These are phyloP conservation scores for Petrolisthes manimaculis DNA, from an alignment of 2,888 invertebrate species.

Conservation along the genomic window DNA sequence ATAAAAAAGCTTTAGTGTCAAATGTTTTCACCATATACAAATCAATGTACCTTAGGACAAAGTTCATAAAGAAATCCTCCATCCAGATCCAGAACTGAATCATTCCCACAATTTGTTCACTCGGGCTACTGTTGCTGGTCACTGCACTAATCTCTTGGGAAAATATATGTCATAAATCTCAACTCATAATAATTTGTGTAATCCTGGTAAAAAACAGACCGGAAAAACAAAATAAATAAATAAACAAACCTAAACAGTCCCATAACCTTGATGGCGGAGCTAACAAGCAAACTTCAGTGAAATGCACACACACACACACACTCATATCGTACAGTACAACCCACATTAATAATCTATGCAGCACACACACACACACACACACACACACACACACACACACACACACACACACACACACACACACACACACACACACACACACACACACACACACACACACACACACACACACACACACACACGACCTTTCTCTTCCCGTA, in stretches of 20 bases:
- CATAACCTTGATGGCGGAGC: background rate
- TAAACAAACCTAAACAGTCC: too few relatives aligned
- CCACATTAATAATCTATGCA: background rate
- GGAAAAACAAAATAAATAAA: background rate
- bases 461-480: background rate
- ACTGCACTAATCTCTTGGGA: too few relatives aligned
- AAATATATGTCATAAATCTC: too few relatives aligned
- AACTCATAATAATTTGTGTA: background rate
- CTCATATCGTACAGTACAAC: background rate
- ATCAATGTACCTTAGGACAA: too few relatives aligned
- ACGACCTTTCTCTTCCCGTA: background rate
- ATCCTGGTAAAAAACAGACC: background rate
- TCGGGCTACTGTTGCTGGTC: too few relatives aligned
- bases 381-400: constrained; percentile 34
- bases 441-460: background rate
- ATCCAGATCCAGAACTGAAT: too few relatives aligned
- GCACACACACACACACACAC: constrained; percentile 13
- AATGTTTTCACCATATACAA: too few relatives aligned
- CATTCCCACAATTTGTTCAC: too few relatives aligned
- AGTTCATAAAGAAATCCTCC: too few relatives aligned
- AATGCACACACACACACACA: background rate
- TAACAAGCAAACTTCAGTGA: background rate
- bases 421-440: constrained; percentile 19
- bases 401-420: constrained; percentile 36
- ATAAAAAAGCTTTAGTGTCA: too few relatives aligned